Conservation (phyloP, 2,113 vertebrate species). For the Platanista minor region DNA sequence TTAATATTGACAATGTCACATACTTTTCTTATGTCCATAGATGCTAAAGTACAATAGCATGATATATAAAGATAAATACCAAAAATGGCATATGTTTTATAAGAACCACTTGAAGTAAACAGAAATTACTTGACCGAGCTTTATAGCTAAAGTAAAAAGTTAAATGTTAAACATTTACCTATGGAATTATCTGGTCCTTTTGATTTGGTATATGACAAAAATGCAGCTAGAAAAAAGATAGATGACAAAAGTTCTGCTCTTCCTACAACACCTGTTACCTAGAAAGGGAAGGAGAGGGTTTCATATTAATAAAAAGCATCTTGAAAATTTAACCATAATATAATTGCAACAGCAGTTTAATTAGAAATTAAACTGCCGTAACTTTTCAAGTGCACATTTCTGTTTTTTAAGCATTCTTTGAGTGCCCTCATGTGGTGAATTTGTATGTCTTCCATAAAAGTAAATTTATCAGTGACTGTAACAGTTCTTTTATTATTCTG, state of each 20-base stretch:
- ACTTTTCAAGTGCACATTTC: not conserved
- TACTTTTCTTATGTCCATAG: not conserved
- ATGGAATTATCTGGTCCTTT: conserved; percentile 92
- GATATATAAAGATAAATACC: not conserved
- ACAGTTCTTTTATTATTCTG: not conserved
- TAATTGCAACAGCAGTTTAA: not conserved
- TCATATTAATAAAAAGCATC: conserved; percentile 6
- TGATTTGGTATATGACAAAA: conserved; percentile 95
- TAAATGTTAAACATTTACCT: conserved; percentile 81
- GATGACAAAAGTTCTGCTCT: conserved; percentile 98
- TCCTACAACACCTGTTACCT: conserved; percentile 98
- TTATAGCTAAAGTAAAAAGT: not conserved
- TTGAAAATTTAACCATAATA: not conserved
- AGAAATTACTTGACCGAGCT: not conserved
- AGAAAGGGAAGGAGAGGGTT: conserved; percentile 11
- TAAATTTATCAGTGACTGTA: not conserved
- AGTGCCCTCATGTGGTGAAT: conserved; percentile 76
- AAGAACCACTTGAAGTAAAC: not conserved
- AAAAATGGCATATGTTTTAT: not conserved
- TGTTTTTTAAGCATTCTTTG: not conserved
- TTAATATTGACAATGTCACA: not conserved
- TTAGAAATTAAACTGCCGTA: not conserved
- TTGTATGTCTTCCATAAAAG: not conserved
- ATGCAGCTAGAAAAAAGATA: conserved; percentile 95
- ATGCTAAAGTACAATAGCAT: not conserved